A percentile compares a stretch with the other conserved stretches of the same genome.
phyloP scores from a whole-genome alignment of 1,140 invertebrate genomes.

The Temnothorax longispinosus region DNA sequence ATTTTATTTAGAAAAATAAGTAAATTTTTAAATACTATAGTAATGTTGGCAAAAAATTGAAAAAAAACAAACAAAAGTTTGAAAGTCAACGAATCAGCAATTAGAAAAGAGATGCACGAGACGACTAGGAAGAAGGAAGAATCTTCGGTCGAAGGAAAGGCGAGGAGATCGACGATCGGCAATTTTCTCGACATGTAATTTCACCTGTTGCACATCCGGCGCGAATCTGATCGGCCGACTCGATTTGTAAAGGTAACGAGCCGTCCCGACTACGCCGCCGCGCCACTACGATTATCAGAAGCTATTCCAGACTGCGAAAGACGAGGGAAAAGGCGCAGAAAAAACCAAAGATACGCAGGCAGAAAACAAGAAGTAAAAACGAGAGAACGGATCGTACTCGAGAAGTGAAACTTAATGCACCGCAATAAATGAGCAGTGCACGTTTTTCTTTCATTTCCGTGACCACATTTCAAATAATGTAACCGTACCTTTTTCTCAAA shows the following conservation, averaged over 20 bases:
- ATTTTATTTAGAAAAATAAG: neutral
- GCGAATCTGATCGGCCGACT: conserved; percentile 74
- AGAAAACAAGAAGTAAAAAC: conserved; percentile 13
- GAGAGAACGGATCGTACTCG: conserved; percentile 13
- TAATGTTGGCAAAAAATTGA: neutral
- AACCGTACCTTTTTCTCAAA: neutral
- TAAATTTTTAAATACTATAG: neutral
- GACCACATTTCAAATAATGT: neutral
- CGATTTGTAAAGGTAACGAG: conserved; percentile 74
- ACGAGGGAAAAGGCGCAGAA: conserved; percentile 17
- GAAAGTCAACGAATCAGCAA: neutral
- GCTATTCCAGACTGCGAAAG: conserved; percentile 31
- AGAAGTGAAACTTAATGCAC: conserved; percentile 5
- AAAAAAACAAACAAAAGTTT: neutral
- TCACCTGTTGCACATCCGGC: conserved; percentile 79
- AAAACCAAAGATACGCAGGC: neutral
- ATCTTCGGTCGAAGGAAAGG: neutral
- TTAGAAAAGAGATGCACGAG: neutral
- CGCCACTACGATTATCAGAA: conserved; percentile 56
- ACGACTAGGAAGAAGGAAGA: conserved; percentile 21
- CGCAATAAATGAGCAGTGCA: neutral
- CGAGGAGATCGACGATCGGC: conserved; percentile 65
- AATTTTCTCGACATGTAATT: conserved; percentile 80
- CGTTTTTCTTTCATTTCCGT: neutral
- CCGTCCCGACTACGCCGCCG: conserved; percentile 53